Evolutionary conservation across 2,113 vertebrate species (phyloP), one percentile per base, ranked within the genome.

Genomic region (Macaca nemestrina): DNA sequence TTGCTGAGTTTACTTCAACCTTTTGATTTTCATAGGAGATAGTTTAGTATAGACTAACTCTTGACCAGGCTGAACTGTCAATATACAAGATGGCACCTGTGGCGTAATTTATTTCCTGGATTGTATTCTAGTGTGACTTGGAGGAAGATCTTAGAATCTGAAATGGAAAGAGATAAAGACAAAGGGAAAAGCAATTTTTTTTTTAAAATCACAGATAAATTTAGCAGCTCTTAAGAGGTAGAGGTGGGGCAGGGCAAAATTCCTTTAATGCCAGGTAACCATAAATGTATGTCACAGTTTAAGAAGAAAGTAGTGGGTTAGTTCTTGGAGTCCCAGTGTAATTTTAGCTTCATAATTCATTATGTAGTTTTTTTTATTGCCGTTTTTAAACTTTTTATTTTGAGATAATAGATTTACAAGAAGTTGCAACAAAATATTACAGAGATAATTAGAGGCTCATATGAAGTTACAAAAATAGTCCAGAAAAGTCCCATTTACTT

Each of bases 371-470:
- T 78, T 32, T 48, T 88, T 75, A 20, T 79, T 73, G 0, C 43
- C 61, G 12, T 55, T 90, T 81, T 79, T 79, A 68, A 79, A 83
- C 50, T 32, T 68, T 73, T 80, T 82, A 27, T 88, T 97, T 97
- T 93, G 64, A 50, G 32, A 32, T 79, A 68, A 78, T 2, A 96
- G 40, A 93, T 83, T 68, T 61, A 83, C 23, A 87, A 76, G 13
- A 90, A 92, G 43, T 85, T 97, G 38, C 45, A 55, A 84, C 52
- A 89, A 82, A 94, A 78, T 76, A 76, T 11, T 18, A 55, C 38
- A 95, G 38, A 35, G 52, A 82, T 92, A 57, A 43, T 78, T 75
- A 48, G 17, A 88, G 55, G 89, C 79, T 80, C 32, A 52, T 27
- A 85, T 73, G 8, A 81, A 85, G 50, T 88, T 55, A 32, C 32